These are phyloP conservation scores for Chlorops oryzae DNA, from an alignment of 1,140 invertebrate genomes.

Conservation along the genomic window DNA sequence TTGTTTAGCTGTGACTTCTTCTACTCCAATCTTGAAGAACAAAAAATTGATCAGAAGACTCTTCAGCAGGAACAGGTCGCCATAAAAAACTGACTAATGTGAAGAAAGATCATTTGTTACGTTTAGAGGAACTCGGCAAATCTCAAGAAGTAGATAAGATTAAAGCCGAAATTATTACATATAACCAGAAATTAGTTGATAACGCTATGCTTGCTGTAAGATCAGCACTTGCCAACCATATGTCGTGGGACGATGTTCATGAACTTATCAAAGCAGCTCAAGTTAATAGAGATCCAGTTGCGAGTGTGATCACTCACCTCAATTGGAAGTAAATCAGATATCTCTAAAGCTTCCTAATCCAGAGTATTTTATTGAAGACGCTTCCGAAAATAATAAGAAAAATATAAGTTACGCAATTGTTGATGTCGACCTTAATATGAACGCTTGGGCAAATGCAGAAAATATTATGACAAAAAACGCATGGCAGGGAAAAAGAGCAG, in stretches of 20 bases:
- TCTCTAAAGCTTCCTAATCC: constrained; percentile 75
- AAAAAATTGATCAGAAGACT: constrained; percentile 90
- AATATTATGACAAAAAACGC: constrained; percentile 88
- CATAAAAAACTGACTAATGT: constrained; percentile 98
- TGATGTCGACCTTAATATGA: constrained; percentile 87
- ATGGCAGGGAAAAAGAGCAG: constrained; percentile 88
- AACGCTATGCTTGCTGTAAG: constrained; percentile 79
- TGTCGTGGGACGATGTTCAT: constrained; percentile 90
- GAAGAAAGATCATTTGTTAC: constrained; percentile 84
- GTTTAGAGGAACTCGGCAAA: constrained; percentile 71
- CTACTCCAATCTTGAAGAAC: constrained; percentile 89
- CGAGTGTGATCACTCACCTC: constrained; percentile 72
- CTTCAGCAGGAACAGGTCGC: constrained; percentile 90
- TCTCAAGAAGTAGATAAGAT: constrained; percentile 72
- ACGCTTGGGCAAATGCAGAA: constrained; percentile 89
- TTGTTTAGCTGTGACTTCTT: constrained; percentile 93
- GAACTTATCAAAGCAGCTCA: constrained; percentile 80
- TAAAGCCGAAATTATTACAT: constrained; percentile 86
- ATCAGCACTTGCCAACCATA: constrained; percentile 81
- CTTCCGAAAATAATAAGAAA: constrained; percentile 49
- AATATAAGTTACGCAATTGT: constrained; percentile 52
- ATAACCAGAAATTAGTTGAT: constrained; percentile 85
- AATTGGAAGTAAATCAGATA: constrained; percentile 89
- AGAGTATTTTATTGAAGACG: constrained; percentile 47
- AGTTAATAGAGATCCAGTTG: constrained; percentile 72